Percentiles rank a stretch among this genome's conserved stretches.
Conservation (phyloP, 2,113 vertebrate genomes). For the Rhadina sibilatrix region DNA sequence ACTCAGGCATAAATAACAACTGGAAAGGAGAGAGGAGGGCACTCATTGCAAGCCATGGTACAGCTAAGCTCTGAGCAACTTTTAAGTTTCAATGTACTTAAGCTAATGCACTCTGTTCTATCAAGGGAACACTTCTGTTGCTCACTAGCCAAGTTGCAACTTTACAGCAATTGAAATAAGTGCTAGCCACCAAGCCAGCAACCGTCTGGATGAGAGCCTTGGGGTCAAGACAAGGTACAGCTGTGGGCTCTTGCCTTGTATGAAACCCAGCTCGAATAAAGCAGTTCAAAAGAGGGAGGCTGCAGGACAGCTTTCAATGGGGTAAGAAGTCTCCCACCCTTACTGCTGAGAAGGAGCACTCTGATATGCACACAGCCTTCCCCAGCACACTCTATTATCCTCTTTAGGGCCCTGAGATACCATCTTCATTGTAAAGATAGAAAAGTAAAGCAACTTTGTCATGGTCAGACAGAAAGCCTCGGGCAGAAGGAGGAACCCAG, state of each 20-base stretch:
- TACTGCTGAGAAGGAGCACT: not conserved
- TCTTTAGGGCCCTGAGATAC: not conserved
- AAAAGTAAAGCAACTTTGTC: not conserved
- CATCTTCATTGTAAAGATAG: not conserved
- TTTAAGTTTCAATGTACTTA: not conserved
- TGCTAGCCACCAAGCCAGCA: not conserved
- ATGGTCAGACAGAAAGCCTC: constrained; percentile 18
- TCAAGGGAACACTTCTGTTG: not conserved
- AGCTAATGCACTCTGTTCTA: not conserved
- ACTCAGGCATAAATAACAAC: not conserved
- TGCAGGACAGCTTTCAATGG: not conserved
- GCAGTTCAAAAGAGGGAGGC: not conserved
- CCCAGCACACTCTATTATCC: not conserved
- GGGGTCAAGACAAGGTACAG: not conserved
- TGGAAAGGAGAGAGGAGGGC: not conserved
- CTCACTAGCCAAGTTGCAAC: not conserved
- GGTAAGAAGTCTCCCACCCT: not conserved
- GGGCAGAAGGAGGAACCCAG: not conserved
- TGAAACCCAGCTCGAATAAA: not conserved
- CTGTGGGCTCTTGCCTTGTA: not conserved
- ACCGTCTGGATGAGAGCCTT: not conserved
- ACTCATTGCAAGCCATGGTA: not conserved
- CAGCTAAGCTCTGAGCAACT: not conserved
- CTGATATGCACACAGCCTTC: not conserved
- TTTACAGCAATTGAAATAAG: not conserved